These are phyloP conservation scores for Tipula helvola DNA, from an alignment of 2,888 invertebrate genomes.

Conservation along the genomic window DNA sequence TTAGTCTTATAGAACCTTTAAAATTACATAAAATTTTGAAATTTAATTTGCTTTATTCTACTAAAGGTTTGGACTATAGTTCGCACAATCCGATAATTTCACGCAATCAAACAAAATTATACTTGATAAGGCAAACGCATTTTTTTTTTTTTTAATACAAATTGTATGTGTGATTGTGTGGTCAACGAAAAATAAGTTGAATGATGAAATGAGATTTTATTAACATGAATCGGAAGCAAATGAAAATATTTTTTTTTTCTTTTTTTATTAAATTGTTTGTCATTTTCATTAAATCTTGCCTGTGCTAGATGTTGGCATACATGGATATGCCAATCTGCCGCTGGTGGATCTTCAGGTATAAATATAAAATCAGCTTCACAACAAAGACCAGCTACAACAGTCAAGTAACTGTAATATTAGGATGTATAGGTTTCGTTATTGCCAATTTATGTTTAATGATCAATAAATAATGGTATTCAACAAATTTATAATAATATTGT, in stretches of 20 bases:
- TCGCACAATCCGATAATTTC: neutral
- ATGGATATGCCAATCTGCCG: conserved; percentile 57
- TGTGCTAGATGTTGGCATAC: conserved; percentile 62
- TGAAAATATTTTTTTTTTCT: neutral
- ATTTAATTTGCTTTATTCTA: no score
- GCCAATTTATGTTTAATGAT: neutral
- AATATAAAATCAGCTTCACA: conserved; percentile 80
- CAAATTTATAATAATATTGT: no score
- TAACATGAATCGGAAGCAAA: neutral
- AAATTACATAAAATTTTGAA: no score
- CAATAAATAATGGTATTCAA: neutral
- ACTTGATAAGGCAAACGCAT: neutral
- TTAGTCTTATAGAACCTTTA: no score
- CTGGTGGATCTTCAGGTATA: conserved; percentile 79
- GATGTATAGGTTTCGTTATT: neutral
- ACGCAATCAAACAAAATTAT: neutral
- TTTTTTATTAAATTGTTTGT: neutral
- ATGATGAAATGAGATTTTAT: neutral
- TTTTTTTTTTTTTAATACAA: neutral
- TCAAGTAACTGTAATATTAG: conserved; percentile 56
- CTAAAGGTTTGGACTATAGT: no score
- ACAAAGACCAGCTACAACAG: conserved; percentile 69
- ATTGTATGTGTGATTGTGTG: neutral
- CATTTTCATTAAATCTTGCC: conserved; percentile 35
- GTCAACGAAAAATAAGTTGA: neutral